Evolutionary conservation across 2,888 invertebrate genomes (phyloP), one percentile per base, ranked within the genome.

Genomic region (Lepidochrysops patricia): DNA sequence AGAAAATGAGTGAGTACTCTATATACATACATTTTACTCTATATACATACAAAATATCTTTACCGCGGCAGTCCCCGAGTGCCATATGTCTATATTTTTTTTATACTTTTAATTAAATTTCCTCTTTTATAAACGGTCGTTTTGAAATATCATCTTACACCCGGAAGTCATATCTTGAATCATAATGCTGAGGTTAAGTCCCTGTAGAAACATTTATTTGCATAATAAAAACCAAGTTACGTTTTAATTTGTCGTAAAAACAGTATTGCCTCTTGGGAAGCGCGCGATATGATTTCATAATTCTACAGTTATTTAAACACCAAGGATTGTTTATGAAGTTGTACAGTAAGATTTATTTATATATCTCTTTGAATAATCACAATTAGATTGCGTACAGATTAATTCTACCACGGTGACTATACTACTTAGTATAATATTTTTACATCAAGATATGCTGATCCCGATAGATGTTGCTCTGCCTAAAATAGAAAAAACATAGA

Each of bases 171-270:
- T 19, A 32, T 54, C 54, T 32, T 52, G 19, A 54, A 54, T 54
- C 54, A 54, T 15, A 32, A 54, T 54, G 15, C 52, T 52, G 52
- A 52, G 52, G 52, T 54, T 32, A 32, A 32, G 29, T 54, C 54
- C 54, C 27, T 19, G 12, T 19, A 19, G 54, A 54, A 54, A 54
- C 54, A 54, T 32, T 54, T 54, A 32, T 54, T 54, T 54, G 54
- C 54, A 32, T 54, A 23, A 54, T 32, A 54, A 54, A 54, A 54
- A 54, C 54, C 29, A 32, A 54, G 54, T 54, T 54, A 54, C 19
- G 32, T 54, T 54, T 54, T 54, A 54, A 54, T 54, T 54, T 54
- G 29, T 54, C 27, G 54, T 54, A 54, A 54, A 54, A 54, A 54
- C 54, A 29, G 54, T 15, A 54, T 32, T 29, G 54, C 54, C 54